Conservation (phyloP, 2,113 vertebrate species). For the Myrmecobius fasciatus region DNA sequence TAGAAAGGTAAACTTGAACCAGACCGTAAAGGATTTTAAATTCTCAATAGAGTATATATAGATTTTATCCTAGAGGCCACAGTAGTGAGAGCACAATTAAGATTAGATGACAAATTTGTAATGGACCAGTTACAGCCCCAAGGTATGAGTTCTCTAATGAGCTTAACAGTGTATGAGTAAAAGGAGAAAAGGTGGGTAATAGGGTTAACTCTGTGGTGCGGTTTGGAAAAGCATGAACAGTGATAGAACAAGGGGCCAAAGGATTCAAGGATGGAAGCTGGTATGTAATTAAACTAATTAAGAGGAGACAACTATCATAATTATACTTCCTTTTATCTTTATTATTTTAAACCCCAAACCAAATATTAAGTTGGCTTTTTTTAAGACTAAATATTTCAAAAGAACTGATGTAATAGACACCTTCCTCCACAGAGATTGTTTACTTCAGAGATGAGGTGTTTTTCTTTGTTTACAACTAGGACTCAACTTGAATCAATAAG, state of each 20-base stretch:
- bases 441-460: neutral
- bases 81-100: neutral
- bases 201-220: neutral
- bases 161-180: neutral
- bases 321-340: neutral
- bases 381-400: constrained; percentile 10
- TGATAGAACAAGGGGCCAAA: neutral
- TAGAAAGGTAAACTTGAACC: too few species aligned
- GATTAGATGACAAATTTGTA: neutral
- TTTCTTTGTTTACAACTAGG: neutral
- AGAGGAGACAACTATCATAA: neutral
- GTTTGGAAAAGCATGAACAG: neutral
- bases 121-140: neutral
- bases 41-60: too few species aligned
- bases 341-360: neutral
- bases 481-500: neutral
- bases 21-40: too few species aligned
- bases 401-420: neutral
- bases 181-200: neutral
- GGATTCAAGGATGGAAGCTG: neutral
- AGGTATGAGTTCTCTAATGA: neutral
- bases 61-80: too few species aligned
- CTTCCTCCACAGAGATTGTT: neutral
- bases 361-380: neutral
- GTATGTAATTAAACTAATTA: neutral